Percentiles rank a stretch among this genome's conserved stretches.
These are phyloP conservation scores for Rhynchopsitta pachyrhyncha DNA, from an alignment of 2,113 vertebrate species.

Conservation along the genomic window DNA sequence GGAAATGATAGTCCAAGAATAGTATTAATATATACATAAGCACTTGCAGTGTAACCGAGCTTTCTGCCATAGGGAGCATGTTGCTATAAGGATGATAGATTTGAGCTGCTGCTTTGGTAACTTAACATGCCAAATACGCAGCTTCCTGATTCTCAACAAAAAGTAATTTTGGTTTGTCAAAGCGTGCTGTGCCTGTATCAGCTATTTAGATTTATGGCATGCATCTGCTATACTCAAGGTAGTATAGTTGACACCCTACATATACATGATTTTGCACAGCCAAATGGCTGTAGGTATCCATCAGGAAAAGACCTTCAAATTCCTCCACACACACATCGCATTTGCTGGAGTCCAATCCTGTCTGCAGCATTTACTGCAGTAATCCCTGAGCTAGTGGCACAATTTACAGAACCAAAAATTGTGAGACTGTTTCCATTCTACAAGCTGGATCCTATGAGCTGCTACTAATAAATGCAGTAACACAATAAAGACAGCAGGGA, in stretches of 20 bases:
- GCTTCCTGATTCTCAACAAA: not conserved
- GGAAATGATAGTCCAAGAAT: slow-evolving; percentile 5
- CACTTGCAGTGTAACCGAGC: not conserved
- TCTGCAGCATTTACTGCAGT: not conserved
- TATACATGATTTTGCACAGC: not conserved
- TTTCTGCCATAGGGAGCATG: not conserved
- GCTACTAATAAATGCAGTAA: not conserved
- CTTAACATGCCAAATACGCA: not conserved
- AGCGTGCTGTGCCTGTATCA: not conserved
- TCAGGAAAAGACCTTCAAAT: not conserved
- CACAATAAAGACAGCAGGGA: not conserved
- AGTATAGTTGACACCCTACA: not conserved
- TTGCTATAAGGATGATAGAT: not conserved
- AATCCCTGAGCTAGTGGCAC: not conserved
- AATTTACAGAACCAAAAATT: not conserved
- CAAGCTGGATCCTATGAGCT: not conserved
- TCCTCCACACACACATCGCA: accelerated
- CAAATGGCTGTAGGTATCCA: not conserved
- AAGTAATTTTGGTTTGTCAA: not conserved
- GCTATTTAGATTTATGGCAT: not conserved
- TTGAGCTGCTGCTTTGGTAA: not conserved
- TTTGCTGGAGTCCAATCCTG: not conserved
- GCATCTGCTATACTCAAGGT: not conserved
- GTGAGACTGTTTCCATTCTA: not conserved
- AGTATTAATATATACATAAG: not conserved